A percentile compares a stretch with the other conserved stretches of the same genome.
Conservation (phyloP, 2,113 vertebrate genomes). For the Neolamprologus modestus region DNA sequence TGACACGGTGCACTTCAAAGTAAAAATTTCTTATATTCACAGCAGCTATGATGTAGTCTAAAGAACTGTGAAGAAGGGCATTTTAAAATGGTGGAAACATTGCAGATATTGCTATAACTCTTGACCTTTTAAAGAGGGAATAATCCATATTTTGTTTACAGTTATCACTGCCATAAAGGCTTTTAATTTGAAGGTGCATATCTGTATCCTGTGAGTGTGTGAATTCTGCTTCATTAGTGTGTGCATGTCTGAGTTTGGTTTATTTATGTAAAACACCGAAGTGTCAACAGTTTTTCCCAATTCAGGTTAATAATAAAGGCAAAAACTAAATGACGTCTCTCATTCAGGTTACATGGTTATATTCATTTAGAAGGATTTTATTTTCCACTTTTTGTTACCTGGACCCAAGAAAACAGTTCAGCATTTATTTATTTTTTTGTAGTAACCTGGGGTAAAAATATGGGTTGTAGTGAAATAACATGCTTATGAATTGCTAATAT, state of each 20-base stretch:
- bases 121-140: not conserved
- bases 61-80: not conserved
- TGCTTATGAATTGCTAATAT: not conserved
- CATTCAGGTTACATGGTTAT: not conserved
- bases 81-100: not conserved
- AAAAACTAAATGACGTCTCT: not conserved
- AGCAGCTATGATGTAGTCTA: not conserved
- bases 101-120: not conserved
- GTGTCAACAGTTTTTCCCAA: not conserved
- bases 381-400: not conserved
- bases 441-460: not conserved
- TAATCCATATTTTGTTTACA: not conserved
- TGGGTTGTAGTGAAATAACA: not conserved
- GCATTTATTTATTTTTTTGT: not conserved
- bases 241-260: not conserved
- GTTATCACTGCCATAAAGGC: not conserved
- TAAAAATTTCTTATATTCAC: not conserved
- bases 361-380: not conserved
- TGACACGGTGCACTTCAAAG: not conserved
- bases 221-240: not conserved
- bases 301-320: constrained; percentile 2
- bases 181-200: not conserved
- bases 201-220: not conserved
- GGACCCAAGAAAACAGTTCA: not conserved
- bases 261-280: not conserved